Evolutionary conservation across 2,888 invertebrate species (phyloP).

Genomic region (Limulus polyphemus): DNA sequence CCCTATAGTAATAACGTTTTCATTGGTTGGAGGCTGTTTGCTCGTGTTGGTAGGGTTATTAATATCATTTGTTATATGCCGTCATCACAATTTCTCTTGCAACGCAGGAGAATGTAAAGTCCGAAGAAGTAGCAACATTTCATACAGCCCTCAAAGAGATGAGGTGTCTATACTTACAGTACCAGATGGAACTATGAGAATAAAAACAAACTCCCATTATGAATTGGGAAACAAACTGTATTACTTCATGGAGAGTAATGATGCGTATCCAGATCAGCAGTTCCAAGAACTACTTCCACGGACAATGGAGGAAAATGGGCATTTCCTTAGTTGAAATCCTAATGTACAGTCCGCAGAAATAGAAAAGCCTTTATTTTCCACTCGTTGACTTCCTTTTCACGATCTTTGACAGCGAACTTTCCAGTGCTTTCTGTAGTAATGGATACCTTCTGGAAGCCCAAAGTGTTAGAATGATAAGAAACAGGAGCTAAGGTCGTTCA

Average conservation of each 20-base stretch:
- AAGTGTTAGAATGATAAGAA: too few species aligned
- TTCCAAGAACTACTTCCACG: conserved; percentile 22
- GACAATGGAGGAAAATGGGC: conserved; percentile 3
- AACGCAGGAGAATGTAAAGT: background rate
- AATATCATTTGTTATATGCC: conserved; percentile 13
- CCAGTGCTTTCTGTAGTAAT: too few species aligned
- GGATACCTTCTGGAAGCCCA: too few species aligned
- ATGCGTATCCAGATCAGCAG: conserved; percentile 21
- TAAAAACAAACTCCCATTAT: conserved; percentile 13
- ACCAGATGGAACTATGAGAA: conserved; percentile 24
- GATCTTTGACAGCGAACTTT: too few species aligned
- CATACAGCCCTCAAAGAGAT: conserved; percentile 28
- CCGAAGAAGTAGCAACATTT: conserved; percentile 25
- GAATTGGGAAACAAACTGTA: conserved; percentile 27
- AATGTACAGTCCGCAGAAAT: too few species aligned
- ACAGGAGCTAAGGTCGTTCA: too few species aligned
- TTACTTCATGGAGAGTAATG: conserved; percentile 11
- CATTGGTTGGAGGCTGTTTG: conserved; percentile 17
- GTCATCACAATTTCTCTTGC: conserved; percentile 3
- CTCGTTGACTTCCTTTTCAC: too few species aligned
- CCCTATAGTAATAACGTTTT: conserved; percentile 13
- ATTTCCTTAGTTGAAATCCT: background rate
- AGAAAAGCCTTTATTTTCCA: too few species aligned
- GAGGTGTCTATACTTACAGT: conserved; percentile 29
- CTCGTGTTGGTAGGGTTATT: conserved; percentile 13